Base-by-base conservation (phyloP, 1,140 invertebrate species). In the Drosophila truncata region DNA sequence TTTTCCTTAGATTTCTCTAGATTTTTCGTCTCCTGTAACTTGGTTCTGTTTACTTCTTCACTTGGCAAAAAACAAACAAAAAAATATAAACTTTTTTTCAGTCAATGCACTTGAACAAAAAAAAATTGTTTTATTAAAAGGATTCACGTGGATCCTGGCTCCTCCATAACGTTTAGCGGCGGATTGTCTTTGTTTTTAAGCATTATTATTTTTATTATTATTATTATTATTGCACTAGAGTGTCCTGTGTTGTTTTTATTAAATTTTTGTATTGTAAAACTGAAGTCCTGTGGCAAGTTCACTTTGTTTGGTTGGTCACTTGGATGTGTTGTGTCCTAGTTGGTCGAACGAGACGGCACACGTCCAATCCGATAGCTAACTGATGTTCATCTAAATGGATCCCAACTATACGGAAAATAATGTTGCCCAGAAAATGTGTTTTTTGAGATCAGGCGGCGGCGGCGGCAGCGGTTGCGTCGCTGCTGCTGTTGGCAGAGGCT, bases 311-410 rank as follows among this genome's bases (percentile, higher is more conserved):
- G 20, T 47, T 25, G 33, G 14, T 33, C 42, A 44, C 42, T 44
- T 0, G 13, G 16, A 6, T 46, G 7, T 1, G 23, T 37, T 62
- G 31, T 55, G 60, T 47, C 49, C 49, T 31, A 50, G 49, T 50
- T 50, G 49, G 58, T 50, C 35, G 74, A 72, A 77, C 77, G 73
- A 71, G 73, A 71, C 73, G 69, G 67, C 46, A 29, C 91, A 92
- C 91, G 91, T 92, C 91, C 91, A 92, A 92, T 92, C 78, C 85
- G 88, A 91, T 91, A 92, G 91, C 91, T 91, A 86, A 91, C 91
- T 92, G 91, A 91, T 92, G 85, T 92, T 92, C 91, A 92, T 92
- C 91, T 92, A 92, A 92, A 92, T 88, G 88, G 88, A 87, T 92
- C 91, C 86, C 82, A 91, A 92, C 85, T 91, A 92, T 92, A 87